Percentiles rank a stretch among this genome's conserved stretches.
Evolutionary conservation across 2,113 vertebrate genomes (phyloP).

Genomic region (Gasterosteus aculeatus): DNA sequence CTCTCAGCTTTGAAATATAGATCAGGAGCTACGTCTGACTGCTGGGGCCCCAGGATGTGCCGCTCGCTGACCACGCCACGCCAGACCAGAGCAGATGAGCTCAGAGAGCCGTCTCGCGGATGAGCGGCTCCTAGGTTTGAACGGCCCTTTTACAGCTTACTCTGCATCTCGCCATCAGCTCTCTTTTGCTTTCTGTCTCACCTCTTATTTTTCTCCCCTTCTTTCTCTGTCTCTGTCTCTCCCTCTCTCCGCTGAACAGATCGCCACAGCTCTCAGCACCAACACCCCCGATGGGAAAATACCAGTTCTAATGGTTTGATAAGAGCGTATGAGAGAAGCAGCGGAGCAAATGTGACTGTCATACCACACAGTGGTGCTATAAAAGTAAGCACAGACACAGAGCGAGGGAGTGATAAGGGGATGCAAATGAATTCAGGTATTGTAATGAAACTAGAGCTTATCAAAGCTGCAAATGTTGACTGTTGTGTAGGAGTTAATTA

Average conservation of each 20-base stretch:
- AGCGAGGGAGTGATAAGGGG: constrained; percentile 57
- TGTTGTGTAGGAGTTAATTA: constrained; percentile 34
- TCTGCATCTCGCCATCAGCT: constrained; percentile 53
- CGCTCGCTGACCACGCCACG: constrained; percentile 34
- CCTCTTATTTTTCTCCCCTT: constrained; percentile 22
- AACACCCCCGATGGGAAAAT: constrained; percentile 67
- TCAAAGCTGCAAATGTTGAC: constrained; percentile 23
- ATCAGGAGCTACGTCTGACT: constrained; percentile 73
- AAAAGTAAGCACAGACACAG: constrained; percentile 33
- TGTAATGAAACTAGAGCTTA: constrained; percentile 52
- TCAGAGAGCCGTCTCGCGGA: constrained; percentile 56
- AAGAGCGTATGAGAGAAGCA: constrained; percentile 46
- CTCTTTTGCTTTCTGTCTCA: constrained; percentile 26
- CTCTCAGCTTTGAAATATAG: constrained; percentile 80
- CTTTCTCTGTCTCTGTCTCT: constrained; percentile 22
- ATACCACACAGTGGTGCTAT: constrained; percentile 51
- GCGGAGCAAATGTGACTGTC: constrained; percentile 57
- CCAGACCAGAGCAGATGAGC: constrained; percentile 55
- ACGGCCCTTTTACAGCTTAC: constrained; percentile 53
- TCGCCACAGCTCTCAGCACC: constrained; percentile 57
- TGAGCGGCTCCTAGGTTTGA: constrained; percentile 68
- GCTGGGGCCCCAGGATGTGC: constrained; percentile 50
- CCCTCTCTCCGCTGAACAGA: constrained; percentile 49
- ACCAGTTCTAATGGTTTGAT: constrained; percentile 64
- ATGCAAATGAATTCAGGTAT: constrained; percentile 66